Evolutionary conservation across 1,140 invertebrate species (phyloP), one percentile per base, ranked within the genome.

Genomic region (Gonatopus flavifemur): DNA sequence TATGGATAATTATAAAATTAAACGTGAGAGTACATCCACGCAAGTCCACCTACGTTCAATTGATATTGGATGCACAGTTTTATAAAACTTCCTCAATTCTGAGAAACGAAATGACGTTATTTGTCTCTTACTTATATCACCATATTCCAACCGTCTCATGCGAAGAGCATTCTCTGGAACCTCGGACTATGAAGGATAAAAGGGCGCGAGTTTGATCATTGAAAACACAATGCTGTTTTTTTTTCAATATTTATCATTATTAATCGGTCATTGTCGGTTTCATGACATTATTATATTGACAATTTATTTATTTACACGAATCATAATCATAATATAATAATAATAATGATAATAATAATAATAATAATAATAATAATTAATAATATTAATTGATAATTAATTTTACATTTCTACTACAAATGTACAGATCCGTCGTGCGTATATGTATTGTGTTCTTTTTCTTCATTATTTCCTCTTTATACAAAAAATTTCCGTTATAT

Each of bases 251-350:
- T n/a, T 66, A 74, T 76, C 69, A 67, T 77, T 75, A 71, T 77
- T 76, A 72, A 70, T 75, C 69, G 63, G 67, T 71, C 67, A 67
- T 59, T 67, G 68, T 70, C 58, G 62, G 62, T 68, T 64, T 53
- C 58, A 62, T 68, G 66, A 74, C 64, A 69, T 68, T 65, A 55
- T 74, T 66, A 66, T 70, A 73, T 75, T 69, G 75, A 76, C 74
- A 75, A 73, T 76, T 71, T 54, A 68, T 69, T 66, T 77, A 77
- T 77, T 69, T 77, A 76, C 74, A 77, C 62, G 63, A 70, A 52
- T 62, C 56, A 57, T 51, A 51, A 40, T 56, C 50, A 62, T 62
- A 58, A 59, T 66, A n/a, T 49, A 59, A 57, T 62, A 69, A 62
- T 71, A 59, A 65, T 70, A 57, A 62, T 74, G 63, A 67, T 74